Percentiles rank a stretch among this genome's conserved stretches.
phyloP scores from a whole-genome alignment of 2,113 vertebrate genomes.

The Ctenodactylus gundi region DNA sequence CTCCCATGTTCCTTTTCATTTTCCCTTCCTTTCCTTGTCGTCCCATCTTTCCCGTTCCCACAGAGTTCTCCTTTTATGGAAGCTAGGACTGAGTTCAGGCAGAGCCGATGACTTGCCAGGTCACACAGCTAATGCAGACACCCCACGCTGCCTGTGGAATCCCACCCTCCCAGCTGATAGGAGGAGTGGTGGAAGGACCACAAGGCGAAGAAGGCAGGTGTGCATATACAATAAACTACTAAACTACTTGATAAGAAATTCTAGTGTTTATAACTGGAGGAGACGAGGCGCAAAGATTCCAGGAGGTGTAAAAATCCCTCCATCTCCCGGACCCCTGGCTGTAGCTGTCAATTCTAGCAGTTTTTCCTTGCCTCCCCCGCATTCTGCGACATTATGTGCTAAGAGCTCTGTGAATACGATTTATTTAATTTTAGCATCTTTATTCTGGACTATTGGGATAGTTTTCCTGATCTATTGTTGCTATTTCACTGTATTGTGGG shows the following conservation, averaged over 20 bases:
- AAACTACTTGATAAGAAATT: neutral
- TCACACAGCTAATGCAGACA: neutral
- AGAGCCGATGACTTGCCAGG: neutral
- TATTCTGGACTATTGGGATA: neutral
- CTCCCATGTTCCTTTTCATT: too few relatives aligned
- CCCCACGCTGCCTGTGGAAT: neutral
- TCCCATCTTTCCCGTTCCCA: too few relatives aligned
- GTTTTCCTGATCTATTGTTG: neutral
- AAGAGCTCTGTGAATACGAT: neutral
- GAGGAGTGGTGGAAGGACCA: neutral
- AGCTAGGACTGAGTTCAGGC: neutral
- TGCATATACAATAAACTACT: neutral
- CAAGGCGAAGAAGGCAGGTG: neutral
- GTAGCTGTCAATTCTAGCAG: neutral
- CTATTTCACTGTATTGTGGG: neutral
- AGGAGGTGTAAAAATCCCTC: neutral
- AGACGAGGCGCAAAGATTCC: neutral
- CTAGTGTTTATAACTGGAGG: neutral
- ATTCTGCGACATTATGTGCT: neutral
- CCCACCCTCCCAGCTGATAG: neutral
- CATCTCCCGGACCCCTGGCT: neutral
- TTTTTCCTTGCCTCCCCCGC: neutral
- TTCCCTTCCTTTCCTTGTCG: too few relatives aligned
- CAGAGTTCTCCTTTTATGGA: neutral
- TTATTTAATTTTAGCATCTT: neutral